Evolutionary conservation across 2,888 invertebrate genomes (phyloP), one percentile per base, ranked within the genome.

Genomic region (Beris chalybata): DNA sequence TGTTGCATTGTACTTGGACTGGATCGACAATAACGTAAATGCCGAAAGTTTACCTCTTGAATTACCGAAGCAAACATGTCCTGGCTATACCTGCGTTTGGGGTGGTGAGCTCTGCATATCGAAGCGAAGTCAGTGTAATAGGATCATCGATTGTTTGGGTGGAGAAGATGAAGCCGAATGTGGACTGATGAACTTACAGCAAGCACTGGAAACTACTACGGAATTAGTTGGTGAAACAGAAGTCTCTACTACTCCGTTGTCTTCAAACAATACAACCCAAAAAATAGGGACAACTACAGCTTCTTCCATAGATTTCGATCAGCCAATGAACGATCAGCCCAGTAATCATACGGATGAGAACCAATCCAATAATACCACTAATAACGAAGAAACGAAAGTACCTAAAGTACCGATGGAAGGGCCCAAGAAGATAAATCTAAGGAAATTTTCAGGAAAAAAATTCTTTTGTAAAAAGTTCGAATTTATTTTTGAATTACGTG

Each of bases 101-200:
- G 87, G 88, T 50, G 83, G 87, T 44, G 82, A 83, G 7, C 87
- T 85, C 75, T 94, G 93, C 76, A 81, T 93, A 22, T 83, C 89
- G 0, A 82, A 81, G 38, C 84, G 83, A 70, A 81, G 85, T 70
- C 85, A 85, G 61, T 94, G 93, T 78, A 88, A 94, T 75, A 85
- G 85, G 73, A 81, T 85, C 48, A 86, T 91, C 0, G 89, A 93
- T 75, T 94, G 93, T 74, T 79, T 93, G 31, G 83, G 87, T 48
- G 92, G 88, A 22, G 93, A 93, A 79, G 94, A 94, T 79, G 94
- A 94, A 82, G 77, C 85, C 0, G 83, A 87, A 59, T 93, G 93
- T 53, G 53, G 53, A 12, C 30, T 53, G 4, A 31, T 53, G n/a
- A 53, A 30, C n/a, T 30, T 53, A 9, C 30, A 53, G n/a, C 6